These are phyloP conservation scores for Ditula angustiorana DNA, from an alignment of 2,888 invertebrate genomes.

Conservation along the genomic window DNA sequence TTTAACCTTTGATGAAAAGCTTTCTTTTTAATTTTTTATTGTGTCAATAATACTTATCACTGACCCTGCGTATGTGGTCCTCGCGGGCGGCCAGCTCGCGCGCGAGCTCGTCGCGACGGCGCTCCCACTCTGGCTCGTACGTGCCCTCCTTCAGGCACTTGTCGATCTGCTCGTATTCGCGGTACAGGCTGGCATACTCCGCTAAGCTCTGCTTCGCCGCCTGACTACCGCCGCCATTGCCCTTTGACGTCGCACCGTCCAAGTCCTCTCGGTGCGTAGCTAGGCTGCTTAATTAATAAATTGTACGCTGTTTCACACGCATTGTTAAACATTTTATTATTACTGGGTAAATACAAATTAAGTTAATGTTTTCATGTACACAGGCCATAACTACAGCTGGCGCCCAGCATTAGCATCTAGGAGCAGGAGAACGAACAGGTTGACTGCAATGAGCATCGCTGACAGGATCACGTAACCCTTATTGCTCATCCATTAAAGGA, in stretches of 20 bases:
- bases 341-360: not conserved
- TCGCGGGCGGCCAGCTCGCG: constrained; percentile 64
- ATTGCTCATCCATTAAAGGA: no score
- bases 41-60: not conserved
- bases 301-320: not conserved
- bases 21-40: no score
- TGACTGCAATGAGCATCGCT: no score
- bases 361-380: not conserved
- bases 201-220: constrained; percentile 68
- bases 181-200: constrained; percentile 69
- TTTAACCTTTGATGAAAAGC: no score
- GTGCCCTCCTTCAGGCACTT: constrained; percentile 56
- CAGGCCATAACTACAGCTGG: no score
- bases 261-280: constrained; percentile 63
- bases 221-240: constrained; percentile 54
- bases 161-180: constrained; percentile 68
- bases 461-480: no score
- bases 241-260: constrained; percentile 69
- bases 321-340: not conserved
- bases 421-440: no score
- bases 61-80: constrained; percentile 66
- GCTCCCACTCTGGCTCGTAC: constrained; percentile 60
- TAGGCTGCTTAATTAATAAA: constrained; percentile 60
- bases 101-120: constrained; percentile 60
- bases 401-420: no score